Evolutionary conservation across 2,888 invertebrate genomes (phyloP), one percentile per base, ranked within the genome.

Genomic region (Oligia strigilis): DNA sequence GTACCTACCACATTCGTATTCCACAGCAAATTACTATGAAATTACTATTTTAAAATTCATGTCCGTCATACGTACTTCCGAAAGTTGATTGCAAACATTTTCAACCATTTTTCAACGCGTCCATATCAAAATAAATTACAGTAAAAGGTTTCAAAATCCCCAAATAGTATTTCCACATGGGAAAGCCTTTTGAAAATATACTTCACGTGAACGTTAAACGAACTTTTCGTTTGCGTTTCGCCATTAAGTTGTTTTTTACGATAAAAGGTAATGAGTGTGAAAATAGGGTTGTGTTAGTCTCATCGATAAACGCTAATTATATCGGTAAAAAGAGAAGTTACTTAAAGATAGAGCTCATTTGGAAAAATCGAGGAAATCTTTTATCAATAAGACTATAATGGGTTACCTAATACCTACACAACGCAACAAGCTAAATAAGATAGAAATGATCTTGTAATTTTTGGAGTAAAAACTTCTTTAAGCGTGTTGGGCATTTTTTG

Each of bases 211-310:
- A 75, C 79, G 64, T 77, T 78, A 74, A 86, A 87, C 71, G 82
- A 82, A 85, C 75, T 87, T 86, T 81, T 77, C 78, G 88, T 86
- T 81, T 77, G 79, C 76, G 67, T 83, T 81, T 80, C 58, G 84
- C 82, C 67, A 81, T 89, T 85, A 87, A 81, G 29, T 86, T 49
- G 13, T 84, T 89, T 83, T 89, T 89, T 89, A 89, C 88, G 89
- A 87, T 84, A 82, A 74, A 85, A 81, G 49, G 85, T 85, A 90
- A 90, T 83, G 83, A 89, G 78, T 80, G 82, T 73, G 73, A 81
- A 58, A 72, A 29, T 88, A 88, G 88, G 80, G 89, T 71, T 86
- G 89, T 84, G 62, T 49, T 64, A 46, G 36, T 66, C 73, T 74
- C 46, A 11, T 66, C 70, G 49, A 66, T 66, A 66, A 72, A n/a